Base-by-base conservation (phyloP, 2,888 invertebrate genomes). In the Rapana venosa region DNA sequence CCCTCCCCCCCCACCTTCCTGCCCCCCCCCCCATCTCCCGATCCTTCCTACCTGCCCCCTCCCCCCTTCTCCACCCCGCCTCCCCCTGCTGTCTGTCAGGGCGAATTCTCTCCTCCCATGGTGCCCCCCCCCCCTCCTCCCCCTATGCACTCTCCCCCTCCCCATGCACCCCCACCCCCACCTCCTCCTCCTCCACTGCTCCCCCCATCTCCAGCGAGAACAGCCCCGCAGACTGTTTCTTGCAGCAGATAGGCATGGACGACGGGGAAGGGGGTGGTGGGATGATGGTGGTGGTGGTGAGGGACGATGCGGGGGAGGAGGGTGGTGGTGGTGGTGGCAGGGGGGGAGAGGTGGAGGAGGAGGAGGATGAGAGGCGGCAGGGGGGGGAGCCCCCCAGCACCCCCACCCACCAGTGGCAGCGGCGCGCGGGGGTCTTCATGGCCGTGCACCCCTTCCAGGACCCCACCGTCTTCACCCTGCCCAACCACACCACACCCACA, bases 381-480 rank as follows among this genome's bases (percentile, higher is more conserved):
- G 30, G 4, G 47, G 36, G 20, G 66, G 47, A 20, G 66, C 6
- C 30, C 47, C 30, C 26, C 88, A 47, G 56, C 66, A 70, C 74
- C 81, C 70, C 74, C 26, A 87, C 87, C 30, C 87, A 74, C 26
- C 90, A 86, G 56, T 91, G 88, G 89, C 90, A 90, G 30, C 61
- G 91, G 30, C 81, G 91, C 6, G 22, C 88, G 5, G 91, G 91
- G 0, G 90, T 91, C 6, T 91, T 90, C 87, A 91, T 90, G 90
- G 91, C 91, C 32, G 91, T 90, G 26, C 91, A 91, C 35, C 91
- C 90, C 4, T 90, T 90, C 83, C 90, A 91, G 74, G 84, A 91
- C 74, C 26, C 36, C 36, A n/a, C 36, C n/a, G 85, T 74, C 30
- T 56, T 89, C 30, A n/a, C 47, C 17, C 61, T 30, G 15, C 47